A percentile compares a stretch with the other conserved stretches of the same genome.
Conservation (phyloP, 2,113 vertebrate species). For the Mormyrus iriodes region DNA sequence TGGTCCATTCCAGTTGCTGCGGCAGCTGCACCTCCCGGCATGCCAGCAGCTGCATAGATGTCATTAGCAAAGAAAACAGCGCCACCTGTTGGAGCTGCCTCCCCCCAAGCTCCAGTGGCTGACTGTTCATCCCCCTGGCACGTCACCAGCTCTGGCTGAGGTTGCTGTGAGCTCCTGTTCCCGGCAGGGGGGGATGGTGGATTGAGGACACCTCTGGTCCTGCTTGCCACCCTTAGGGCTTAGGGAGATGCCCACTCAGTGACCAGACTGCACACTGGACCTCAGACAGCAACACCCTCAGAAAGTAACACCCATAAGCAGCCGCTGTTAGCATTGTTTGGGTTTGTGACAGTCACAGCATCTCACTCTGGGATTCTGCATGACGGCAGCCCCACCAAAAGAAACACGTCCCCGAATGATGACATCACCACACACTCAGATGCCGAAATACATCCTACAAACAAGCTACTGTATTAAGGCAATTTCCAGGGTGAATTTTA, state of each 20-base stretch:
- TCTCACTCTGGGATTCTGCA: not conserved
- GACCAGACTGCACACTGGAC: not conserved
- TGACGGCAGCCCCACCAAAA: not conserved
- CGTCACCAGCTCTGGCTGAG: not conserved
- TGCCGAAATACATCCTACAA: not conserved
- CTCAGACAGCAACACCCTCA: not conserved
- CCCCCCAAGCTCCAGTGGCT: slow-evolving; percentile 38
- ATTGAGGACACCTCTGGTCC: not conserved
- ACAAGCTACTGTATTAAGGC: not conserved
- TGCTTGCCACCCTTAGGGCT: not conserved
- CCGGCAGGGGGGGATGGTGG: not conserved
- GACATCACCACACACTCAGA: not conserved
- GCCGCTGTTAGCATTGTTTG: not conserved
- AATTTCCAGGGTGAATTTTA: not conserved
- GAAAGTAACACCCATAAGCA: not conserved
- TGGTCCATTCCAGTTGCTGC: slow-evolving; percentile 39
- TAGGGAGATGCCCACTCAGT: not conserved
- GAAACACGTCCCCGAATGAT: not conserved
- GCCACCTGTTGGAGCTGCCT: slow-evolving; percentile 57
- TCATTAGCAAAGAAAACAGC: slow-evolving; percentile 64
- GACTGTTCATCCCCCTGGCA: not conserved
- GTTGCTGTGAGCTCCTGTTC: not conserved
- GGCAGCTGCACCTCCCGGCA: slow-evolving; percentile 48
- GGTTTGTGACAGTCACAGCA: not conserved
- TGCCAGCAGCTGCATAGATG: slow-evolving; percentile 54